Evolutionary conservation across 2,888 invertebrate genomes (phyloP).

Genomic region (Ceraclea dissimilis): DNA sequence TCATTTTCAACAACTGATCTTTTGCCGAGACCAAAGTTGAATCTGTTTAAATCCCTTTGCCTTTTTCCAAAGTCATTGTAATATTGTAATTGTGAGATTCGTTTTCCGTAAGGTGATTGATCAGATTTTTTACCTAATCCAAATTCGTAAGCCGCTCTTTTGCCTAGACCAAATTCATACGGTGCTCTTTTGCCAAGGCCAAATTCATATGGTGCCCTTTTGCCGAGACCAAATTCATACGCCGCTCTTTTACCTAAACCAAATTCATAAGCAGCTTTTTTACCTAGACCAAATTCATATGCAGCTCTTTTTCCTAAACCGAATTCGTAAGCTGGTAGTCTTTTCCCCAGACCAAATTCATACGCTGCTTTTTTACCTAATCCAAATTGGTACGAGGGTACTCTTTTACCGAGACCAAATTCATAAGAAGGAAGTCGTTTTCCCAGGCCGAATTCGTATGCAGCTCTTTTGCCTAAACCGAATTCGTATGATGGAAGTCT

Average conservation of each 20-base stretch:
- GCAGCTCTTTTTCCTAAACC: slow-evolving; percentile 29
- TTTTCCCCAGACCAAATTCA: slow-evolving; percentile 24
- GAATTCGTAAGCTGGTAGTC: slow-evolving; percentile 17
- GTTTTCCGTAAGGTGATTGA: slow-evolving; percentile 17
- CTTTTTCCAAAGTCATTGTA: slow-evolving; percentile 49
- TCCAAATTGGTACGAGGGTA: slow-evolving; percentile 17
- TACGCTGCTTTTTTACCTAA: slow-evolving; percentile 20
- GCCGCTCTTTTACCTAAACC: slow-evolving; percentile 20
- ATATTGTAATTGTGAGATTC: slow-evolving; percentile 10
- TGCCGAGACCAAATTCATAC: slow-evolving; percentile 23
- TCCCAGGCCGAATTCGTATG: slow-evolving; percentile 22
- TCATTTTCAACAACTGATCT: slow-evolving; percentile 27
- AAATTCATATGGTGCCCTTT: slow-evolving; percentile 20
- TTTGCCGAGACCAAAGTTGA: slow-evolving; percentile 52
- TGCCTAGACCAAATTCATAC: slow-evolving; percentile 18
- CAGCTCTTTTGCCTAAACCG: slow-evolving; percentile 19
- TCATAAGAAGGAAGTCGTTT: slow-evolving; percentile 18
- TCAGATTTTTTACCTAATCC: slow-evolving; percentile 21
- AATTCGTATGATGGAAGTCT: slow-evolving; percentile 20
- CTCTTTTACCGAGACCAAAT: slow-evolving; percentile 21
- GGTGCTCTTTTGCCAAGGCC: slow-evolving; percentile 26
- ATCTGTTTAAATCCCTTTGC: slow-evolving; percentile 44
- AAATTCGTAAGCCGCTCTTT: slow-evolving; percentile 20
- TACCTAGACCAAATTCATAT: slow-evolving; percentile 23
- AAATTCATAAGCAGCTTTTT: slow-evolving; percentile 19